phyloP scores from a whole-genome alignment of 2,113 vertebrate genomes.

The Choloepus hoffmanni region DNA sequence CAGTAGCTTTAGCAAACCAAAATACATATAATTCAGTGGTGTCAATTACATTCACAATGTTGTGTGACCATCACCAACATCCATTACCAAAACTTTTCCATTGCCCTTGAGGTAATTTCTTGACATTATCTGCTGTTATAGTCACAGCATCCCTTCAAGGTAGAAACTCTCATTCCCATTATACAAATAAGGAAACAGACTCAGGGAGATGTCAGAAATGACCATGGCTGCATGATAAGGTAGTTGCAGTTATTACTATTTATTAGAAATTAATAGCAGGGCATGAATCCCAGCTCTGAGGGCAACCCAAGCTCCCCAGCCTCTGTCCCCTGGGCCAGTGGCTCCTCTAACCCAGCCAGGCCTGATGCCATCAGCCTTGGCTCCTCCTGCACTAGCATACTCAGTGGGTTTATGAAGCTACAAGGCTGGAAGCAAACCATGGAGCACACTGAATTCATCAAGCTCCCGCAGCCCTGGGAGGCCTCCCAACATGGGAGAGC shows the following conservation, averaged over 20 bases:
- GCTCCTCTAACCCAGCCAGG: neutral
- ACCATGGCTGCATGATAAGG: neutral
- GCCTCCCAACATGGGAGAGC: neutral
- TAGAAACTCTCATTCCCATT: neutral
- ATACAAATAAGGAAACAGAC: neutral
- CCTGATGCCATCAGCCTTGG: neutral
- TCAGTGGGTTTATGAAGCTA: neutral
- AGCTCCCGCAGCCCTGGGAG: neutral
- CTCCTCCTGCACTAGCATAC: too few relatives aligned
- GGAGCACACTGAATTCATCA: neutral
- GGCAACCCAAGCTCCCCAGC: neutral
- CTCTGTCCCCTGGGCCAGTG: neutral
- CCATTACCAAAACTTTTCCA: too few relatives aligned
- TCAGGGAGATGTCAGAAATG: neutral
- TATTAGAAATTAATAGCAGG: neutral
- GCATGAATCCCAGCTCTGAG: neutral
- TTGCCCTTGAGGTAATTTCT: too few relatives aligned
- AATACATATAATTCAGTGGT: too few relatives aligned
- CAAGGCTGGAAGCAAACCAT: neutral
- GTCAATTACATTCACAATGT: too few relatives aligned
- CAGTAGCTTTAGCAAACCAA: too few relatives aligned
- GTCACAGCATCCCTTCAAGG: neutral
- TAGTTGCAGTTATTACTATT: fast-evolving
- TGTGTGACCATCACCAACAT: too few relatives aligned
- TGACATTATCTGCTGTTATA: neutral